Evolutionary conservation across 2,113 vertebrate species (phyloP), one percentile per base, ranked within the genome.

Genomic region (Sapayoa aenigma): DNA sequence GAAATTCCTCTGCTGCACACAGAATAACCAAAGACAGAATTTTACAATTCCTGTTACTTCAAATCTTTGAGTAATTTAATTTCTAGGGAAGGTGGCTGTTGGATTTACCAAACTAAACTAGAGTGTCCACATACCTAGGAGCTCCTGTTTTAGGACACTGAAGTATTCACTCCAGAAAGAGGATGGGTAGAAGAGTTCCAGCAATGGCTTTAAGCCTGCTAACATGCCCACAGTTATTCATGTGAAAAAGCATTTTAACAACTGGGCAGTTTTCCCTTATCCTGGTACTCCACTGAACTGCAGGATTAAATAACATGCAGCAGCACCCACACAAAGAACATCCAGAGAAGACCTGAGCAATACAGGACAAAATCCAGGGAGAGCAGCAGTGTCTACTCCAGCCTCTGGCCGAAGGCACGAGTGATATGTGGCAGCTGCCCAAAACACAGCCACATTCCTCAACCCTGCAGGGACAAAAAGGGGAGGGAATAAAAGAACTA

Each of bases 401-500:
- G 35, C 42, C 73, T 28, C 60, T 20, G 39, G 35, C 55, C 66
- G 55, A 37, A 71, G 37, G 46, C 59, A 28, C 0, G 0, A 67
- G 73, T 8, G 23, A 27, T 20, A 9, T 0, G 4, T 33, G 74
- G 79, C 47, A 88, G 67, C 59, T 84, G 46, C 79, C 35, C 63
- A 55, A 41, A 49, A 46, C 81, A 73, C 67, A 67, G 46, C 58
- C 76, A 47, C 44, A 68, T 37, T 84, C 69, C 68, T 58, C 72
- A 80, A n/a, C 31, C 28, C 35, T 28, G 28, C 0, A 0, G 60
- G 49, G 82, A 39, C 79, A 25, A 39, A 88, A 81, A 18, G 8
- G 7, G 11, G 0, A 3, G 6, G 9, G 11, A 3, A 6, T 28
- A 49, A 31, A 28, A 24, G 3, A 16, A 41, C 6, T 6, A 5